Base-by-base conservation (phyloP, 2,888 invertebrate genomes). In the Leucoma salicis region DNA sequence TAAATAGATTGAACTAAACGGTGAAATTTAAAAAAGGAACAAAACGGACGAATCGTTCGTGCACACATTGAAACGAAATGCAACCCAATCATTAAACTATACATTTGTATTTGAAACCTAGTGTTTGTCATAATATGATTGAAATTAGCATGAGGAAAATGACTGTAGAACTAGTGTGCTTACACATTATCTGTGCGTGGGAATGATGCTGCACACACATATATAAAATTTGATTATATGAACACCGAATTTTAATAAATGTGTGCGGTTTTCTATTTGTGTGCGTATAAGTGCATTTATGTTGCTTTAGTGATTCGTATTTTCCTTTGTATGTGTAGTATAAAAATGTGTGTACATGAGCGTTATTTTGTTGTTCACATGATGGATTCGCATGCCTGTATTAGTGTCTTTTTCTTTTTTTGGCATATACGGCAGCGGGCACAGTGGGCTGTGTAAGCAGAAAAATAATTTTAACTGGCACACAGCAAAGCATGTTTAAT, bases 1-100 rank as follows among this genome's bases (percentile, higher is more conserved):
- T 89, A 89, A 89, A 88, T 89, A 89, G 88, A 88, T 88, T 87
- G 87, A 85, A 87, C 89, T 89, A 88, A 89, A 89, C 87, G 88
- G 88, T 89, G 88, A 88, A 88, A 87, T 88, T 87, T 88, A 87
- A 88, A 89, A 89, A 89, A 88, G 78, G 81, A 88, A 88, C 76
- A 86, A 88, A 89, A 88, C 76, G 80, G 84, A 81, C 83, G 86
- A 86, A 80, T 82, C 79, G 75, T 73, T 74, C 68, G 69, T 74
- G 49, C 87, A 84, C 85, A 88, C 87, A 77, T 49, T 37, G 41
- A 47, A 46, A 39, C n/a, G 14, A 35, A 62, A 76, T 78, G 87
- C 87, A 89, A 81, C 78, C 84, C 85, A 82, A 87, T 89, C 83
- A 88, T 87, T 86, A 80, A 64, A 57, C 28, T 2, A 21, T 12